Percentiles rank a stretch among this genome's conserved stretches.
These are phyloP conservation scores for Haliclona indistincta DNA, from an alignment of 37 sponge, comb jelly and placozoan genomes.

Conservation along the genomic window DNA sequence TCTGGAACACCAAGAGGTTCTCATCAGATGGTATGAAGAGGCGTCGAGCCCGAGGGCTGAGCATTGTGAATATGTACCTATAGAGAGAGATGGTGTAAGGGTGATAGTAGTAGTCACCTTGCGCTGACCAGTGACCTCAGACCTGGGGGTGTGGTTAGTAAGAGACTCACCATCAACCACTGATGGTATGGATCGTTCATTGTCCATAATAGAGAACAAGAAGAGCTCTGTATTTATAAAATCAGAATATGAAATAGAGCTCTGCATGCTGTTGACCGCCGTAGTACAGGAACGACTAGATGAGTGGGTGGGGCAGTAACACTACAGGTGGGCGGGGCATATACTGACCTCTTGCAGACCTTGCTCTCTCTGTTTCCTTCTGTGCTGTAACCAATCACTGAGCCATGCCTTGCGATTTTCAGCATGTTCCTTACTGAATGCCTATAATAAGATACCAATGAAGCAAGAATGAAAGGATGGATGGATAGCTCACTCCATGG, in stretches of 20 bases:
- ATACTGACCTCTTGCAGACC: constrained; percentile 80
- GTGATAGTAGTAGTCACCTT: too few relatives aligned
- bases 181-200: constrained; percentile 87
- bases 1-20: constrained; percentile 46
- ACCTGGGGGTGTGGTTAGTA: constrained; percentile 28
- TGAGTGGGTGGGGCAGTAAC: too few relatives aligned
- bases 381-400: constrained; percentile 72
- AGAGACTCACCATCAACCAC: constrained; percentile 80
- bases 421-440: constrained; percentile 86
- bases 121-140: constrained; percentile 92
- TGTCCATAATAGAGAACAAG: constrained; percentile 96
- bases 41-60: constrained; percentile 83
- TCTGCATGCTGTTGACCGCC: constrained; percentile 21
- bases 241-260: constrained; percentile 76
- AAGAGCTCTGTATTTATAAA: constrained; percentile 97
- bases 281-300: constrained; percentile 59
- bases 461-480: too few relatives aligned
- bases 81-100: too few relatives aligned
- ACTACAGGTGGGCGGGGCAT: not conserved
- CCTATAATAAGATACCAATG: too few relatives aligned
- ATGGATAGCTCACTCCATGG: too few relatives aligned
- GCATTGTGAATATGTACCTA: constrained; percentile 95
- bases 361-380: constrained; percentile 58
- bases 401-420: constrained; percentile 91
- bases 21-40: constrained; percentile 81